phyloP scores from a whole-genome alignment of 2,888 invertebrate genomes.

The Amiota mariae region DNA sequence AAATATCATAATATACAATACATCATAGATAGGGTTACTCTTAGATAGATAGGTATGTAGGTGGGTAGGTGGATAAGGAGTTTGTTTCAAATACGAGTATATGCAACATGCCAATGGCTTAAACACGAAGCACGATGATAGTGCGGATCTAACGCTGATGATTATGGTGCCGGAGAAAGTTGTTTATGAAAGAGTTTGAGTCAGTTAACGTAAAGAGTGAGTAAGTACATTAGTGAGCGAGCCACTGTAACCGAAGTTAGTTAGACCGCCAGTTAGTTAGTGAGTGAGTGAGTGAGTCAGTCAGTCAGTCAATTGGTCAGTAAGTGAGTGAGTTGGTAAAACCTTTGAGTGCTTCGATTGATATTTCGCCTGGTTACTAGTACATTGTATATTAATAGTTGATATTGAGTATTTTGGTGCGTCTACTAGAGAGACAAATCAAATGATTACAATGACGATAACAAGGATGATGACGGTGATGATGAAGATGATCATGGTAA shows the following conservation, averaged over 20 bases:
- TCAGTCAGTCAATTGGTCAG: neutral
- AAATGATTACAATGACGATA: neutral
- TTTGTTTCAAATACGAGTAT: no score
- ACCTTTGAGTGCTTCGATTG: neutral
- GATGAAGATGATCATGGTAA: neutral
- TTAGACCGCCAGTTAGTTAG: no score
- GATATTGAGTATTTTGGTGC: neutral
- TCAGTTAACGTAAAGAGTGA: neutral
- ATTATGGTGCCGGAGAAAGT: slow-evolving; percentile 50
- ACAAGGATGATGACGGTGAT: no score
- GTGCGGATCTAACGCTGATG: slow-evolving; percentile 21
- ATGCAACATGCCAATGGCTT: no score
- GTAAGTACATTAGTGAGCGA: no score
- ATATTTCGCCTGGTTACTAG: neutral
- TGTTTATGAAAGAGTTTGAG: slow-evolving; percentile 38
- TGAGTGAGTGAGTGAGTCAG: no score
- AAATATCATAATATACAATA: no score
- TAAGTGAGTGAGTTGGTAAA: no score
- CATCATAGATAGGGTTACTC: no score
- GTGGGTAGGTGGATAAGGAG: no score
- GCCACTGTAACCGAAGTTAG: no score
- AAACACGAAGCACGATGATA: neutral
- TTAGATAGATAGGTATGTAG: no score
- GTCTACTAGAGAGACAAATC: neutral
- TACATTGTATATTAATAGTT: slow-evolving; percentile 21